phyloP scores from a whole-genome alignment of 2,797 vertebrate species.

The Poeciliopsis presidionis region DNA sequence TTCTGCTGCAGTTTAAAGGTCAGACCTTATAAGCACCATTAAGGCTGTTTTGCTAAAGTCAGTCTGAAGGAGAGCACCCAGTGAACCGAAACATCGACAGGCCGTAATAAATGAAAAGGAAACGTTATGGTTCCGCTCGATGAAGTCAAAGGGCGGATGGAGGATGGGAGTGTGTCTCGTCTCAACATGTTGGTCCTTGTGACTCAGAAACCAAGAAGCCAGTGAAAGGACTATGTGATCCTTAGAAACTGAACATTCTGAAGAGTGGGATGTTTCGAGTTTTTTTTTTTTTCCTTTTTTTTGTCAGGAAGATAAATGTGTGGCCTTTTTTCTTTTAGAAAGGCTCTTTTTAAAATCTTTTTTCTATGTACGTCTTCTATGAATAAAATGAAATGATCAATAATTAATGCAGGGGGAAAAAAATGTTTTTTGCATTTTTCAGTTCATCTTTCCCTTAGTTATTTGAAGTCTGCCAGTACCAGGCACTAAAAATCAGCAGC shows the following conservation, averaged over 20 bases:
- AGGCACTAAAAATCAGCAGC: neutral
- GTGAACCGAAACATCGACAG: conserved; percentile 64
- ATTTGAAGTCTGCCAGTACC: neutral
- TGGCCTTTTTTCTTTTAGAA: neutral
- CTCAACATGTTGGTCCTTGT: conserved; percentile 43
- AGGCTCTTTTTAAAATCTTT: neutral
- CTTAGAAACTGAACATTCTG: conserved; percentile 23
- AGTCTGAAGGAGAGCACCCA: conserved; percentile 69
- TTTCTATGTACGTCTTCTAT: neutral
- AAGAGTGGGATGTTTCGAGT: conserved; percentile 22
- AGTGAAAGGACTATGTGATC: conserved; percentile 29
- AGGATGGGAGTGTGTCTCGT: conserved; percentile 57
- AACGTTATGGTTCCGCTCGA: conserved; percentile 75
- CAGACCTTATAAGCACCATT: conserved; percentile 70
- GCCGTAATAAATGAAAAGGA: conserved; percentile 68
- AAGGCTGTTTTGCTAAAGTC: conserved; percentile 73
- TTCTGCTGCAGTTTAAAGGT: conserved; percentile 73
- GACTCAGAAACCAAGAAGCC: conserved; percentile 23
- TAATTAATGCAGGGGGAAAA: neutral
- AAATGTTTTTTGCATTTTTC: neutral
- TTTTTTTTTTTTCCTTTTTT: conserved; percentile 25
- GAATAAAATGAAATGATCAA: neutral
- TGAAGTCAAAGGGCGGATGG: conserved; percentile 76
- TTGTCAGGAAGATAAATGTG: conserved; percentile 23
- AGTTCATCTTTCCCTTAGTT: neutral